Evolutionary conservation across 2,888 invertebrate genomes (phyloP), one percentile per base, ranked within the genome.

Genomic region (Kryphioiulus occultus): DNA sequence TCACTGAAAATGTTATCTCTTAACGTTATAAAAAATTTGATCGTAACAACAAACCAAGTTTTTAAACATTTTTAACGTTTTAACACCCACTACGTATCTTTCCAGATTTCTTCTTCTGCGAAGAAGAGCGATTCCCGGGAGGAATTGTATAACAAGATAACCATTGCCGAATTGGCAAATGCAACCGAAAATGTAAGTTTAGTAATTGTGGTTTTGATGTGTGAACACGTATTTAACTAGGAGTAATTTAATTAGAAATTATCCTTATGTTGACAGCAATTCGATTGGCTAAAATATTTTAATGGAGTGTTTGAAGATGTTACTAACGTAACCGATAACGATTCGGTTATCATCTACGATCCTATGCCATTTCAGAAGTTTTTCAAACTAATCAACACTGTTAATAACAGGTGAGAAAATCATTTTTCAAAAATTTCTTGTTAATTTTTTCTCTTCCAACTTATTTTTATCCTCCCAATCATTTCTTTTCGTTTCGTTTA

Each of bases 61-160:
- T n/a, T n/a, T n/a, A n/a, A n/a, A n/a, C n/a, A n/a, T n/a, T n/a
- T n/a, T n/a, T n/a, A n/a, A n/a, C n/a, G n/a, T n/a, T n/a, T n/a
- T n/a, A n/a, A n/a, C n/a, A n/a, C n/a, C n/a, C n/a, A n/a, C n/a
- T n/a, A n/a, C n/a, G n/a, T n/a, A n/a, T n/a, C n/a, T n/a, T n/a
- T n/a, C n/a, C n/a, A 86, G 86, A 86, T 86, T 44, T 86, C 86
- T 19, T 19, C 32, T 22, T 42, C 83, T 59, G 82, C n/a, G 44
- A 44, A 22, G 32, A 82, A 86, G 26, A 87, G 87, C 59, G 85
- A 85, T 85, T 85, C 85, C 32, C 53, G 42, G 39, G 85, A 59
- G 30, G 59, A 85, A 26, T 84, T 85, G 44, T 88, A 88, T 30
- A 88, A 88, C 59, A 88, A 87, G 35, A 85, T 88, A 78, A 88